phyloP scores from a whole-genome alignment of 2,888 invertebrate genomes.

The Teleogryllus oceanicus region DNA sequence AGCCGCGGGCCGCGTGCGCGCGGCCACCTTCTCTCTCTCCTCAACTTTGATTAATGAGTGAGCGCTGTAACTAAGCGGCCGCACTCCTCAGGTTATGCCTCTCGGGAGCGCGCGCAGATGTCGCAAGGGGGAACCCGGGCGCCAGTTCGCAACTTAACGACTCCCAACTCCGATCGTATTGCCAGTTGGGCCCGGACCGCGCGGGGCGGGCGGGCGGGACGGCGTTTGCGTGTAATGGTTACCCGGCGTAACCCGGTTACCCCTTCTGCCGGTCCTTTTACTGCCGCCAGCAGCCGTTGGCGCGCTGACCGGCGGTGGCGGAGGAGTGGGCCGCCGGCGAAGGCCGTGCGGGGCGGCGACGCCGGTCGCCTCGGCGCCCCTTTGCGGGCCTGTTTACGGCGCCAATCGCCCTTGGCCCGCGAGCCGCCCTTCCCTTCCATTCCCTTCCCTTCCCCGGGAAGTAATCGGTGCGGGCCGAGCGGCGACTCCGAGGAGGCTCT shows the following conservation, averaged over 20 bases:
- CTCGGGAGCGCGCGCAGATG: neutral
- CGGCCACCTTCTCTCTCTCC: neutral
- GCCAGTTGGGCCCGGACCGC: neutral
- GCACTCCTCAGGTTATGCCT: conserved; percentile 7
- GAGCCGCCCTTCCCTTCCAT: too few relatives aligned
- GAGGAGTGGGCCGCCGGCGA: neutral
- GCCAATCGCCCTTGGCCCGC: too few relatives aligned
- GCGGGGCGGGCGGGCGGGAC: neutral
- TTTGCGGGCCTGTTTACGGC: too few relatives aligned
- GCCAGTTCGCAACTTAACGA: neutral
- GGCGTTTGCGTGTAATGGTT: conserved; percentile 6
- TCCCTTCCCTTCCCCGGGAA: too few relatives aligned
- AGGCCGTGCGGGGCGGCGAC: neutral
- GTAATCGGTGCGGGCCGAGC: too few relatives aligned
- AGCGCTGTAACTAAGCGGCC: neutral
- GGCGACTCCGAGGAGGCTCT: too few relatives aligned
- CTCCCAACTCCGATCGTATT: conserved; percentile 18
- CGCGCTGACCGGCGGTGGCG: neutral
- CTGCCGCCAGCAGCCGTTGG: too few relatives aligned
- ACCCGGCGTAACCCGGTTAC: neutral
- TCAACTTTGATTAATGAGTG: conserved; percentile 1
- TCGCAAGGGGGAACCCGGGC: neutral
- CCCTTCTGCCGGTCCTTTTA: neutral
- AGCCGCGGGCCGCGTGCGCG: neutral
- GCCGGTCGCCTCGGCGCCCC: too few relatives aligned